Conservation (phyloP, 2,113 vertebrate species). For the Anguilla japonica region DNA sequence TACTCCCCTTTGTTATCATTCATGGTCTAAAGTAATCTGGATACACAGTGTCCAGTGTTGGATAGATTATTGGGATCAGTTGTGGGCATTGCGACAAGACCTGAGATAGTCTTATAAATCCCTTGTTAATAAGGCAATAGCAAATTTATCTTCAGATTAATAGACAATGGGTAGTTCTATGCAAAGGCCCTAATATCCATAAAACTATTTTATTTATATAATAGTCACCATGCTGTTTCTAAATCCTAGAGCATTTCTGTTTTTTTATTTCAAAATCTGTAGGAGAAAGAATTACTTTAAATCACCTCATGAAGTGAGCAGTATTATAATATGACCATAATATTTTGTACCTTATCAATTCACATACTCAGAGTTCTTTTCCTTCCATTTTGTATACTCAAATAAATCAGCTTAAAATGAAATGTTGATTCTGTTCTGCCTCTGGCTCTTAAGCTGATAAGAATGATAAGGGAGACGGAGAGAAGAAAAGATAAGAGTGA, state of each 20-base stretch:
- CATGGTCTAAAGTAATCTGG: neutral
- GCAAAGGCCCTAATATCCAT: neutral
- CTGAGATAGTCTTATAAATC: neutral
- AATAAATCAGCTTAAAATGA: conserved; percentile 4
- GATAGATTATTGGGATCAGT: neutral
- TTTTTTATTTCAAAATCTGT: neutral
- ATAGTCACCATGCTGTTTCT: neutral
- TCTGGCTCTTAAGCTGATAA: neutral
- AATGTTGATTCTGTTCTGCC: neutral
- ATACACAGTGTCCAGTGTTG: neutral
- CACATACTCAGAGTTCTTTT: neutral
- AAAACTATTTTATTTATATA: neutral
- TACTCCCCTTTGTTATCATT: neutral
- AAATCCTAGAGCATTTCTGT: neutral
- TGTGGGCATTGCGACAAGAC: neutral
- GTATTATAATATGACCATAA: neutral
- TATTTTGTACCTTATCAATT: neutral
- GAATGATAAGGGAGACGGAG: neutral
- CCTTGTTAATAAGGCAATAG: neutral
- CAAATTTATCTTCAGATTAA: neutral
- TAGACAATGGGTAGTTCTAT: neutral
- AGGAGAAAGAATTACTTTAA: neutral
- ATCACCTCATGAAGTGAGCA: neutral
- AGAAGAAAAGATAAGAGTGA: conserved; percentile 19
- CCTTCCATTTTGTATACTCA: neutral